These are phyloP conservation scores for Acleris laterana DNA, from an alignment of 2,888 invertebrate species.

Conservation along the genomic window DNA sequence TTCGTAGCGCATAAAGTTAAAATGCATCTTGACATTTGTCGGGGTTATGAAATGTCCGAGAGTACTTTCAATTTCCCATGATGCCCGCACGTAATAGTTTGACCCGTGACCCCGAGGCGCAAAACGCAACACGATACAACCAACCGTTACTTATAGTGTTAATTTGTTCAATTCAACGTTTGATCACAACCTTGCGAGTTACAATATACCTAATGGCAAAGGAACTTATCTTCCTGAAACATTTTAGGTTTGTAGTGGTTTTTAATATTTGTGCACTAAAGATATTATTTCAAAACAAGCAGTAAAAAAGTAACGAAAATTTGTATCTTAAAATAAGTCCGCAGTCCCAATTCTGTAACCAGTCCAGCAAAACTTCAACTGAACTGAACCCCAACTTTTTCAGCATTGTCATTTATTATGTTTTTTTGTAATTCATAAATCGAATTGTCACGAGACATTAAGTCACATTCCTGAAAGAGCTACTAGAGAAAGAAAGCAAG, in stretches of 20 bases:
- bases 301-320: not conserved
- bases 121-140: slow-evolving; percentile 12
- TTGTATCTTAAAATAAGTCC: slow-evolving; percentile 2
- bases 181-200: not conserved
- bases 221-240: no score
- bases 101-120: slow-evolving; percentile 30
- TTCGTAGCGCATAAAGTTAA: slow-evolving; percentile 6
- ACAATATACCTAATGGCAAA: not conserved
- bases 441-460: slow-evolving; percentile 23
- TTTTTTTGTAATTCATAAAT: slow-evolving; percentile 26
- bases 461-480: slow-evolving; percentile 18
- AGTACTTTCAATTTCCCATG: slow-evolving; percentile 36
- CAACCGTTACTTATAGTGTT: slow-evolving; percentile 16
- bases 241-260: no score
- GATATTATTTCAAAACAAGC: not conserved
- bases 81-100: slow-evolving; percentile 29
- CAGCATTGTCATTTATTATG: not conserved
- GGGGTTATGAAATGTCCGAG: slow-evolving; percentile 9
- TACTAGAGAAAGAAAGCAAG: slow-evolving; percentile 26
- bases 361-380: not conserved
- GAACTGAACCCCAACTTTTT: not conserved
- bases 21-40: slow-evolving; percentile 26
- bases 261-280: not conserved
- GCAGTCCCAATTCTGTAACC: slow-evolving; percentile 8
- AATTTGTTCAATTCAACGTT: slow-evolving; percentile 16